Evolutionary conservation across 2,113 vertebrate genomes (phyloP).

Genomic region (Malurus elegans): DNA sequence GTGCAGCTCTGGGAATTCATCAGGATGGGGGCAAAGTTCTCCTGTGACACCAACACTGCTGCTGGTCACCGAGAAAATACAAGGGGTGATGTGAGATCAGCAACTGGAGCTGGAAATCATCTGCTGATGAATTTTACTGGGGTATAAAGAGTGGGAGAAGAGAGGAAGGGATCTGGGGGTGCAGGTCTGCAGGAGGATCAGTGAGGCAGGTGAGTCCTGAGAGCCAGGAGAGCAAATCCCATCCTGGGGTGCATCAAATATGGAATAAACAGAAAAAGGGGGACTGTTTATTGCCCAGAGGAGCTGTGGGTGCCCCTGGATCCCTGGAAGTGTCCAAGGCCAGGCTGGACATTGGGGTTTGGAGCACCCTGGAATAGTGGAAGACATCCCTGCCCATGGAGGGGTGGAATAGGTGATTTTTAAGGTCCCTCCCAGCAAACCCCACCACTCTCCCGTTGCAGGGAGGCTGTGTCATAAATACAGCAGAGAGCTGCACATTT

Average conservation of each 20-base stretch:
- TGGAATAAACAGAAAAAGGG: background rate
- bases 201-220: background rate
- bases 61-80: background rate
- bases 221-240: background rate
- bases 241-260: background rate
- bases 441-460: background rate
- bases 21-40: background rate
- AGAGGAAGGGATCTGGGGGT: background rate
- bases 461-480: background rate
- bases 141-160: background rate
- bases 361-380: background rate
- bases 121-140: background rate
- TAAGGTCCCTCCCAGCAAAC: background rate
- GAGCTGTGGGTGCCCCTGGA: background rate
- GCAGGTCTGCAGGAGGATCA: background rate
- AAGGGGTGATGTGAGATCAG: fast-evolving
- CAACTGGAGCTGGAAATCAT: background rate
- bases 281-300: background rate
- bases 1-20: background rate
- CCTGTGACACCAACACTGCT: background rate
- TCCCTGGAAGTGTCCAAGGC: background rate
- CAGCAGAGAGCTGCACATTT: background rate
- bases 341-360: fast-evolving
- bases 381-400: background rate
- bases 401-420: background rate